These are phyloP conservation scores for Hirundo rustica DNA, from an alignment of 2,797 vertebrate species.

Conservation along the genomic window DNA sequence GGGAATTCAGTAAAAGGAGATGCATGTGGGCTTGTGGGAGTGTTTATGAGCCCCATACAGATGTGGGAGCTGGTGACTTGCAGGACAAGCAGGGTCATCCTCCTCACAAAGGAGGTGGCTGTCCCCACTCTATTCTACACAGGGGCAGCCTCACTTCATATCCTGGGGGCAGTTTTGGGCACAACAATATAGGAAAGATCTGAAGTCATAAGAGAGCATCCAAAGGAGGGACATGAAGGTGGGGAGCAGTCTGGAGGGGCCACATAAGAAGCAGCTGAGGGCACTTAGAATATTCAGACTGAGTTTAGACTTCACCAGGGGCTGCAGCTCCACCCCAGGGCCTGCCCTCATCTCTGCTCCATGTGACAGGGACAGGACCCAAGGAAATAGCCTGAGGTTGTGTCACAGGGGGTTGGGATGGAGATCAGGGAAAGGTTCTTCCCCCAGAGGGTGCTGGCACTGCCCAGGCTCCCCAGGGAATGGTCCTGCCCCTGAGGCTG, in stretches of 20 bases:
- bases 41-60: background rate
- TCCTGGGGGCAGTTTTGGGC: background rate
- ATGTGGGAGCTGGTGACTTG: background rate
- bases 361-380: background rate
- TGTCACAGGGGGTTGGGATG: background rate
- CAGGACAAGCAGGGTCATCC: background rate
- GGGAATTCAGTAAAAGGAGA: background rate
- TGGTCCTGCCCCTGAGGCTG: background rate
- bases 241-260: background rate
- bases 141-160: background rate
- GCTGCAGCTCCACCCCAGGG: background rate
- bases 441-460: background rate
- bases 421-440: background rate
- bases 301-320: background rate
- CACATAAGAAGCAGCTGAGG: background rate
- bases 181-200: background rate
- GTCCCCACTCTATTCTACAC: background rate
- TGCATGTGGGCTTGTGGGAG: rapidly evolving
- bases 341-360: background rate
- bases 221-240: background rate
- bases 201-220: background rate
- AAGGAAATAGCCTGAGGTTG: background rate
- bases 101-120: background rate
- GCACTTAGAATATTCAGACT: background rate
- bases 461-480: background rate